A percentile compares a stretch with the other conserved stretches of the same genome.
Conservation (phyloP, 2,888 invertebrate species). For the Ctena decussata region DNA sequence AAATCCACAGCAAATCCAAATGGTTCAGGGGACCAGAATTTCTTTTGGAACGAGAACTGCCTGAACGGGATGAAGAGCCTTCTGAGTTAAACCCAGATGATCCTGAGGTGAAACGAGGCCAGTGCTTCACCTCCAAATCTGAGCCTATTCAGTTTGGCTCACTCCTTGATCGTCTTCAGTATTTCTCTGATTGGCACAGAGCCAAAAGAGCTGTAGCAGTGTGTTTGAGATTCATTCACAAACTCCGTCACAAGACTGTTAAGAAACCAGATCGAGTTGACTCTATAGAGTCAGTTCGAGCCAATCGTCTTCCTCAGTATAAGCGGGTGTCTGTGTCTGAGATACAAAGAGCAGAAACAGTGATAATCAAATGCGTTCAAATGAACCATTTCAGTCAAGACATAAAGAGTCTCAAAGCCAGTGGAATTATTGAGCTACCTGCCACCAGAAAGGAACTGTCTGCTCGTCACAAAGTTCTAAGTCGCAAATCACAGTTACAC, state of each 20-base stretch:
- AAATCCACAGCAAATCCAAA: background rate
- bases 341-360: constrained; percentile 7
- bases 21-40: constrained; percentile 38
- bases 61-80: background rate
- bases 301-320: background rate
- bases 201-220: constrained; percentile 23
- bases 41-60: background rate
- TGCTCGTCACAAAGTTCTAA: background rate
- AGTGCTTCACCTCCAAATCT: background rate
- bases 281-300: background rate
- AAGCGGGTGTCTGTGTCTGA: background rate
- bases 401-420: background rate
- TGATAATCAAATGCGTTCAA: background rate
- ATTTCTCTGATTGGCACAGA: constrained; percentile 39
- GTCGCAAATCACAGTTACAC: constrained; percentile 22
- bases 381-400: background rate
- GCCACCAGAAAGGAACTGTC: background rate
- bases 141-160: background rate
- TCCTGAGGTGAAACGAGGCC: constrained; percentile 28
- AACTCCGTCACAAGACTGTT: background rate
- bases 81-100: constrained; percentile 24
- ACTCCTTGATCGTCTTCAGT: constrained; percentile 29
- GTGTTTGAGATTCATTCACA: constrained; percentile 24
- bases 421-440: background rate
- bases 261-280: background rate